Conservation (phyloP, 1,140 invertebrate species). For the Hyphantria cunea region DNA sequence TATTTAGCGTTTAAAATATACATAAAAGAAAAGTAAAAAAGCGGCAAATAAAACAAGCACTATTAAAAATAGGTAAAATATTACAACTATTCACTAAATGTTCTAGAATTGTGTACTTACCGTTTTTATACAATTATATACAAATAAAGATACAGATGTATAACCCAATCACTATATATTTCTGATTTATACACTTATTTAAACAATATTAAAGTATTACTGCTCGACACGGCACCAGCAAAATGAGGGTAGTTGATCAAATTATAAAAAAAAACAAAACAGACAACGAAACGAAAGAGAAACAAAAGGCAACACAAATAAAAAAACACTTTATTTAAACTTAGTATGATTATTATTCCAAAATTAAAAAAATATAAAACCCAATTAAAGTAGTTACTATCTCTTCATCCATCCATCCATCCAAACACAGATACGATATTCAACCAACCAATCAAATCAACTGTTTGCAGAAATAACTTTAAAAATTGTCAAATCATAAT, state of each 20-base stretch:
- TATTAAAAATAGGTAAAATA: conserved; percentile 42
- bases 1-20: conserved; percentile 33
- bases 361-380: conserved; percentile 21
- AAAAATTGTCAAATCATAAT: no score
- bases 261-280: conserved; percentile 18
- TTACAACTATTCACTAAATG: conserved; percentile 46
- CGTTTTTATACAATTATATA: conserved; percentile 32
- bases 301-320: conserved; percentile 37
- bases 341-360: not conserved
- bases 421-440: no score
- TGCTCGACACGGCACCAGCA: conserved; percentile 40
- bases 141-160: conserved; percentile 20
- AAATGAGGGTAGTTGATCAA: conserved; percentile 27
- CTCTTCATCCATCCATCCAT: no score
- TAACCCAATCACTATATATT: conserved; percentile 9
- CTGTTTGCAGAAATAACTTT: no score
- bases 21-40: conserved; percentile 52
- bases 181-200: conserved; percentile 1
- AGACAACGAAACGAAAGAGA: conserved; percentile 29
- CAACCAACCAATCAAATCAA: no score
- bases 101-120: conserved; percentile 53
- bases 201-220: not conserved
- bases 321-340: conserved; percentile 21
- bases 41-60: conserved; percentile 70
- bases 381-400: no score